phyloP scores from a whole-genome alignment of 2,797 vertebrate genomes.

The Sebastes matsubarae region DNA sequence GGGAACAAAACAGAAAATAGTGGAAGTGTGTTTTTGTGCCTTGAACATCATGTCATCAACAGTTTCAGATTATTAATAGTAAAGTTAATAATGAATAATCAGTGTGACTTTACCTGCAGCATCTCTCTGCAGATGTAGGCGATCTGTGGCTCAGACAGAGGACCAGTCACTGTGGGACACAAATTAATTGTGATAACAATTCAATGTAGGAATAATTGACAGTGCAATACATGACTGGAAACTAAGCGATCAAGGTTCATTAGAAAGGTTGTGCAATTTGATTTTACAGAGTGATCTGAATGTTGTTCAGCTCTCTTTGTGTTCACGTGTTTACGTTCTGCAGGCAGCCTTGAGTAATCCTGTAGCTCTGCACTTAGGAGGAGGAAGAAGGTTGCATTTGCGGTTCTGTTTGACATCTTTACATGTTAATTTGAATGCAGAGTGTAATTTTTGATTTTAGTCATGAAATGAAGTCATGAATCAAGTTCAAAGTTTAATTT shows the following conservation, averaged over 20 bases:
- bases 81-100: not conserved
- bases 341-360: too few relatives aligned
- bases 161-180: conserved; percentile 84
- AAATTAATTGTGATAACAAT: not conserved
- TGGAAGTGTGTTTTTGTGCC: not conserved
- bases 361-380: too few relatives aligned
- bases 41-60: not conserved
- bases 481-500: too few relatives aligned
- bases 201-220: too few relatives aligned
- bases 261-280: not conserved
- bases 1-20: not conserved
- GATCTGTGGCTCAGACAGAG: conserved; percentile 90
- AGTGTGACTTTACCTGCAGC: conserved; percentile 83
- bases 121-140: conserved; percentile 91
- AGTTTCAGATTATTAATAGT: not conserved
- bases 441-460: too few relatives aligned
- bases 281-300: not conserved
- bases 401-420: too few relatives aligned
- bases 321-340: too few relatives aligned
- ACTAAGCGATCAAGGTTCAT: not conserved
- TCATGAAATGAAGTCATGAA: too few relatives aligned
- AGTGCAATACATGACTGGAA: not conserved
- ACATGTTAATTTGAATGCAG: too few relatives aligned
- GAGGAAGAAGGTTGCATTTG: too few relatives aligned
- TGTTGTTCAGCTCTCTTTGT: not conserved